Evolutionary conservation across 2,113 vertebrate genomes (phyloP).

Genomic region (Indicator indicator): DNA sequence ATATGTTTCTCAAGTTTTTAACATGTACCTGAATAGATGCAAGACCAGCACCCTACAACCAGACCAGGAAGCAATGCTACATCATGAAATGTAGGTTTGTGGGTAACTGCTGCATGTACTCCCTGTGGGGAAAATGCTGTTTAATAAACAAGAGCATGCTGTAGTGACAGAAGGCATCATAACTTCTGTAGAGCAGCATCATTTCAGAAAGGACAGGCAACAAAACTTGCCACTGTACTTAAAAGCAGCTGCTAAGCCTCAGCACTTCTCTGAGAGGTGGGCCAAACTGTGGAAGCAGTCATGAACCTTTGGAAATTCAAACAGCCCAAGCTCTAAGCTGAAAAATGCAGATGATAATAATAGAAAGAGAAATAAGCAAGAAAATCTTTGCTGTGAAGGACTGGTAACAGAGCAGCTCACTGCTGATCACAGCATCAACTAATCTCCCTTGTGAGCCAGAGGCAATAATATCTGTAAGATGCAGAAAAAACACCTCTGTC

Average conservation of each 20-base stretch:
- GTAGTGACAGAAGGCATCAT: background rate
- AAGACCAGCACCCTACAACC: background rate
- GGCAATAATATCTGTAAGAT: background rate
- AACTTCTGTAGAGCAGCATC: background rate
- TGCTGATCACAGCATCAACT: background rate
- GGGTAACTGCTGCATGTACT: background rate
- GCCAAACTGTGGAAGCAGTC: background rate
- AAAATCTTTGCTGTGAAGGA: background rate
- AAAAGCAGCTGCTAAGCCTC: background rate
- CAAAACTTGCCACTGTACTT: background rate
- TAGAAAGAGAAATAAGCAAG: slow-evolving; percentile 13
- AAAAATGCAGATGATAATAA: background rate
- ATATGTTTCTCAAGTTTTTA: background rate
- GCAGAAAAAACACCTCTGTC: background rate
- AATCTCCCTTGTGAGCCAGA: background rate
- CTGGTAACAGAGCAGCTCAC: background rate
- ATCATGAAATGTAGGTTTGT: background rate
- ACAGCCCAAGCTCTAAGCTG: background rate
- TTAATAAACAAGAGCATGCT: background rate
- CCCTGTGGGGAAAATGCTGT: background rate
- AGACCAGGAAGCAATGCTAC: background rate
- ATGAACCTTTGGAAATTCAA: background rate
- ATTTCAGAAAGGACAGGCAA: background rate
- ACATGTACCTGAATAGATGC: background rate
- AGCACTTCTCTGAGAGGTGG: background rate